Percentiles rank a stretch among this genome's conserved stretches.
These are phyloP conservation scores for Patella caerulea DNA, from an alignment of 2,888 invertebrate genomes.

Conservation along the genomic window DNA sequence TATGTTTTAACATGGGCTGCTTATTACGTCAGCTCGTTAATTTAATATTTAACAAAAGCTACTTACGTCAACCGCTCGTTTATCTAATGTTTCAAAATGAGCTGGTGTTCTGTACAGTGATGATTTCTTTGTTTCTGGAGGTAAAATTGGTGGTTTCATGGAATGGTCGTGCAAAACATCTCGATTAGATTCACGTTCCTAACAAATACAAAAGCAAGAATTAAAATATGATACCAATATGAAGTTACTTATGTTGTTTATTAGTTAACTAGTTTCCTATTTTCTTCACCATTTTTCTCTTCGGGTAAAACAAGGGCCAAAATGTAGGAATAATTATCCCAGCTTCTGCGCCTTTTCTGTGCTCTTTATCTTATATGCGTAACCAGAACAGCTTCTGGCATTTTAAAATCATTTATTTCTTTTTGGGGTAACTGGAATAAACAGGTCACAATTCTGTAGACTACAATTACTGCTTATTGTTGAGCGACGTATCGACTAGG, in stretches of 20 bases:
- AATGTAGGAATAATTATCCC: background rate
- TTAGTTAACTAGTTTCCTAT: background rate
- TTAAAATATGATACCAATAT: background rate
- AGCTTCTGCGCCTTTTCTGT: background rate
- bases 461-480: no score
- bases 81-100: slow-evolving; percentile 94
- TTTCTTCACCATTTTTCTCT: background rate
- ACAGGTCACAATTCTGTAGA: no score
- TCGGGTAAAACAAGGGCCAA: background rate
- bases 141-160: slow-evolving; percentile 87
- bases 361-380: no score
- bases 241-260: no score
- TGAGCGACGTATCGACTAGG: no score
- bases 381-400: no score
- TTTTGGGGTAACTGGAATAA: no score
- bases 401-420: no score
- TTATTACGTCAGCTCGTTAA: no score
- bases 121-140: slow-evolving; percentile 62
- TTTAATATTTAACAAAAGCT: no score
- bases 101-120: slow-evolving; percentile 93
- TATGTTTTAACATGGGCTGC: no score
- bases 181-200: slow-evolving; percentile 59
- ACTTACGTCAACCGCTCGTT: slow-evolving; percentile 84
- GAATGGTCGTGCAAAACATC: slow-evolving; percentile 78
- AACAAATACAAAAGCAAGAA: slow-evolving; percentile 10